phyloP scores from a whole-genome alignment of 2,113 vertebrate genomes.

The Lota lota region DNA sequence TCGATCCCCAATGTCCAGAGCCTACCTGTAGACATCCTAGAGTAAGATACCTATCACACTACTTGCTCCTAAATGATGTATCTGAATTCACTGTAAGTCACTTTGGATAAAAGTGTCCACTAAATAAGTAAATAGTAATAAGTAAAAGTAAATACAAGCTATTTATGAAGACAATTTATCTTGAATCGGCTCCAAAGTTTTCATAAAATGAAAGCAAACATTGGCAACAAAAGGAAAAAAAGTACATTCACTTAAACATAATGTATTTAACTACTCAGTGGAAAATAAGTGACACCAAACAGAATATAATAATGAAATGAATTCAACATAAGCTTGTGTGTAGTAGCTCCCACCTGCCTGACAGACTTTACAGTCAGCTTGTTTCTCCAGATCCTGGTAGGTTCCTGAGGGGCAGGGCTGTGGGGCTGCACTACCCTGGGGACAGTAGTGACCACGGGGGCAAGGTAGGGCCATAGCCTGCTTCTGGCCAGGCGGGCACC shows the following conservation, averaged over 20 bases:
- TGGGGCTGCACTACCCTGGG: constrained; percentile 66
- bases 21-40: too few relatives aligned
- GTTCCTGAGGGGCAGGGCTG: constrained; percentile 69
- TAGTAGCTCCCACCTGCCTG: constrained; percentile 57
- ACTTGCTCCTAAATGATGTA: too few relatives aligned
- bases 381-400: constrained; percentile 71
- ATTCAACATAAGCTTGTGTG: background rate
- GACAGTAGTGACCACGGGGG: constrained; percentile 74
- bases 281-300: background rate
- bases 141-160: too few relatives aligned
- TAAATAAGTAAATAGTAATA: too few relatives aligned
- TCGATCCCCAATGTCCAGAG: too few relatives aligned
- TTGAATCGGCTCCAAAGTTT: background rate
- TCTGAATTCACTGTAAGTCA: too few relatives aligned
- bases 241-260: too few relatives aligned
- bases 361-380: constrained; percentile 66
- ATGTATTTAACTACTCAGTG: background rate
- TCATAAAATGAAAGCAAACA: too few relatives aligned
- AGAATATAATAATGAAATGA: background rate
- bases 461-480: constrained; percentile 64
- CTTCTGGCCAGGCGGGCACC: constrained; percentile 74
- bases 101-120: too few relatives aligned
- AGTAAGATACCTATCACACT: too few relatives aligned
- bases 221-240: too few relatives aligned
- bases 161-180: background rate